A percentile compares a stretch with the other conserved stretches of the same genome.
phyloP scores from a whole-genome alignment of 2,888 invertebrate species.

The Miltochrista miniata region DNA sequence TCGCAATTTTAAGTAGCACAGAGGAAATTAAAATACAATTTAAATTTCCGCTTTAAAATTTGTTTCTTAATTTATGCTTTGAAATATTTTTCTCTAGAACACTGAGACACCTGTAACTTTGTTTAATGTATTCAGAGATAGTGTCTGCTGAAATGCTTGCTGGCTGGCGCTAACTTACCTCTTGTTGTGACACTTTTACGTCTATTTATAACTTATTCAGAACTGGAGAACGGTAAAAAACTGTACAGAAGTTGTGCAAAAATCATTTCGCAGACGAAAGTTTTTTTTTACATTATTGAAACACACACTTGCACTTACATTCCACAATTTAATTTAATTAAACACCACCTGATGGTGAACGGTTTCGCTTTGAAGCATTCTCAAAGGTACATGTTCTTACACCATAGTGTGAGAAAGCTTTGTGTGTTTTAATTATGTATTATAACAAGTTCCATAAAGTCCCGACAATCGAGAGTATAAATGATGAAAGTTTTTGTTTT shows the following conservation, averaged over 20 bases:
- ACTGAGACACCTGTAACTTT: constrained; percentile 30
- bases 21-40: no score
- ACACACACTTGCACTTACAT: no score
- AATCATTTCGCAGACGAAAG: neutral
- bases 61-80: neutral
- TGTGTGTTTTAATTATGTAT: no score
- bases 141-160: constrained; percentile 26
- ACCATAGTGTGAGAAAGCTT: no score
- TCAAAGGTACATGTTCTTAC: no score
- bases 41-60: neutral
- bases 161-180: constrained; percentile 17
- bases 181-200: constrained; percentile 13
- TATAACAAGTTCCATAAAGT: no score
- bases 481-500: no score
- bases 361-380: no score
- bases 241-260: constrained; percentile 3
- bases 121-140: constrained; percentile 35
- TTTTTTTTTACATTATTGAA: no score
- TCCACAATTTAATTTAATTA: no score
- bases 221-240: constrained; percentile 16
- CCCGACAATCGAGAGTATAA: no score
- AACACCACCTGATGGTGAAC: no score
- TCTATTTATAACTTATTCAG: constrained; percentile 24
- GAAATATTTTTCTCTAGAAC: constrained; percentile 19
- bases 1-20: neutral